Base-by-base conservation (phyloP, 1,140 invertebrate species). In the Drosophila nebulosa region DNA sequence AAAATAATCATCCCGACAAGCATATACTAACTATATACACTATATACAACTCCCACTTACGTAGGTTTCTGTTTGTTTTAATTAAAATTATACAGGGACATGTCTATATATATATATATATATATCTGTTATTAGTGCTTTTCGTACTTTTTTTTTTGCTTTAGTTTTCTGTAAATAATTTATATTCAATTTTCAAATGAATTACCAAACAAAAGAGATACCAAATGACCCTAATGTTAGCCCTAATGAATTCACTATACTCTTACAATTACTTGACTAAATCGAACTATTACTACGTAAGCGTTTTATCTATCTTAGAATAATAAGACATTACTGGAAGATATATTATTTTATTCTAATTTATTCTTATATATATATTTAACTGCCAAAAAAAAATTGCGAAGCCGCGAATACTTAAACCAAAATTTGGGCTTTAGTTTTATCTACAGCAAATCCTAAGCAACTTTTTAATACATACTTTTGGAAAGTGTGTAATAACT, bases 171-270 rank as follows among this genome's bases (percentile, higher is more conserved):
- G 60, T 79, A 78, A 70, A 86, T 85, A 86, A 85, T 85, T 85
- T 77, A 84, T 84, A 85, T 85, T 85, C 61, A 85, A 85, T 85
- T 85, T 79, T 77, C 66, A 74, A 85, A 77, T 85, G 79, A 85
- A 85, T 85, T 85, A 74, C 76, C 65, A 85, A 70, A 69, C 76
- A 85, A 85, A 85, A 79, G 64, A 65, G 66, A 46, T 18, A 21
- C 16, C 16, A 46, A 7, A 18, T 18, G 16, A 4, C 0, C 3
- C 3, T 42, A 14, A 9, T 9, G n/a, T 18, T 9, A 6, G 16
- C 1, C 3, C 9, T 3, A 32, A 12, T 7, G 39, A 46, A 46
- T 1, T 18, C 21, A 16, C 2, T 0, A 46, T 46, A 21, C 39
- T 3, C 39, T 46, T 46, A 1, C 3, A 12, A 4, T 10, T 32